phyloP scores from a whole-genome alignment of 1,140 invertebrate species.

The Stenopsyche tienmushanensis region DNA sequence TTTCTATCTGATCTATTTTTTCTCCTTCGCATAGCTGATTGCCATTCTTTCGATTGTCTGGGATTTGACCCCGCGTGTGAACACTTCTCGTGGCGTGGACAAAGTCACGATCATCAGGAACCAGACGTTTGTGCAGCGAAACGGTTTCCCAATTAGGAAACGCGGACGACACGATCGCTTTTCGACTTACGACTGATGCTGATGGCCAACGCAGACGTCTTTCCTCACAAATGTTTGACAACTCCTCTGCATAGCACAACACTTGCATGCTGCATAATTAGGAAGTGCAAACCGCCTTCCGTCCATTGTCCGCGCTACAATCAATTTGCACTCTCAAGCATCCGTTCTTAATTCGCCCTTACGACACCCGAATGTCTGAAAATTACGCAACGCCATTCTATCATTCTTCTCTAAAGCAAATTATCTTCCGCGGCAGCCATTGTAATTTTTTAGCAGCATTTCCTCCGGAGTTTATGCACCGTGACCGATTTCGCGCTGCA shows the following conservation, averaged over 20 bases:
- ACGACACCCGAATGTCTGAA: background rate
- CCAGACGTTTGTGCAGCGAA: too few relatives aligned
- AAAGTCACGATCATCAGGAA: too few relatives aligned
- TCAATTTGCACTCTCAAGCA: background rate
- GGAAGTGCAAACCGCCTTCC: conserved; percentile 23
- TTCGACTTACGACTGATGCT: too few relatives aligned
- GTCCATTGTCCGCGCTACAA: conserved; percentile 12
- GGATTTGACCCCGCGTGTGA: background rate
- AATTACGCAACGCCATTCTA: background rate
- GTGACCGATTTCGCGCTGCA: too few relatives aligned
- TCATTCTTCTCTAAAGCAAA: background rate
- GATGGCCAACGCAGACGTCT: too few relatives aligned
- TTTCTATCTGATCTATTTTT: too few relatives aligned
- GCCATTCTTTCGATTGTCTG: background rate
- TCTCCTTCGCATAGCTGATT: background rate
- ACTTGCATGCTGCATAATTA: background rate
- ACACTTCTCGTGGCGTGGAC: too few relatives aligned
- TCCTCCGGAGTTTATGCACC: background rate
- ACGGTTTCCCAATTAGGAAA: too few relatives aligned
- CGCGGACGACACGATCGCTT: background rate
- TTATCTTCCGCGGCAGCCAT: background rate
- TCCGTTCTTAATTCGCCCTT: conserved; percentile 21
- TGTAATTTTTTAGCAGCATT: background rate
- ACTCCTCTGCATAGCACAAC: background rate
- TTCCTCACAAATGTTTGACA: too few relatives aligned